Evolutionary conservation across 1,140 invertebrate genomes (phyloP).

Genomic region (Drosophila bifasciata): DNA sequence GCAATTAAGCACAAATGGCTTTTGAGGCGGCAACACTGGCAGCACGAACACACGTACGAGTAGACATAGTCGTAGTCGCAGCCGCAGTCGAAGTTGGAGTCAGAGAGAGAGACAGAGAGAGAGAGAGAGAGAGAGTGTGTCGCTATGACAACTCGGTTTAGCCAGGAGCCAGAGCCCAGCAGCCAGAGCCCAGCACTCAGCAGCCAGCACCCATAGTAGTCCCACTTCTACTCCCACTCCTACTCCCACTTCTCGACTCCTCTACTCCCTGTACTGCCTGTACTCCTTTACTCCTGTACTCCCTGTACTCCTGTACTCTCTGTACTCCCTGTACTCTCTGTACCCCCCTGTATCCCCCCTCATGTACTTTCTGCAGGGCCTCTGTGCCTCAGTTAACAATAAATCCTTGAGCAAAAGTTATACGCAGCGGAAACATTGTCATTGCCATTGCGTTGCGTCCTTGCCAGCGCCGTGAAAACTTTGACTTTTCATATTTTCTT

Average conservation of each 20-base stretch:
- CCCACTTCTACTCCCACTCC: no score
- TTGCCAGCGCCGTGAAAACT: conserved; percentile 60
- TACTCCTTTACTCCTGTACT: neutral
- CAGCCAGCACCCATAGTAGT: no score
- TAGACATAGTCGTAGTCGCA: neutral
- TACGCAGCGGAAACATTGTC: conserved; percentile 78
- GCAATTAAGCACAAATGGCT: conserved; percentile 82
- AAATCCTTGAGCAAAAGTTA: conserved; percentile 79
- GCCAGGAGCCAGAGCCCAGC: conserved; percentile 20
- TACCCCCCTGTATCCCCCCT: conserved; percentile 5
- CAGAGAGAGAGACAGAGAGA: neutral
- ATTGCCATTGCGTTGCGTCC: conserved; percentile 53
- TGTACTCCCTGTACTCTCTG: no score
- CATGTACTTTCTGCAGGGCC: conserved; percentile 10
- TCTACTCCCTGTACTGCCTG: no score
- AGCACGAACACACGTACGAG: conserved; percentile 50
- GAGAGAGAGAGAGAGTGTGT: conserved; percentile 36
- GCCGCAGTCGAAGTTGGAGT: neutral
- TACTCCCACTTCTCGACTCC: no score
- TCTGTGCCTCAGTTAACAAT: conserved; percentile 50
- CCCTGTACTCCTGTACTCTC: conserved; percentile 2
- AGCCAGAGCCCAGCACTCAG: neutral
- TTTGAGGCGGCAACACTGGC: conserved; percentile 58
- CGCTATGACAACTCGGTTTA: conserved; percentile 69
- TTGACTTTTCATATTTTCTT: conserved; percentile 70